phyloP scores from a whole-genome alignment of 1,140 invertebrate species.

The Calosoma granatense region DNA sequence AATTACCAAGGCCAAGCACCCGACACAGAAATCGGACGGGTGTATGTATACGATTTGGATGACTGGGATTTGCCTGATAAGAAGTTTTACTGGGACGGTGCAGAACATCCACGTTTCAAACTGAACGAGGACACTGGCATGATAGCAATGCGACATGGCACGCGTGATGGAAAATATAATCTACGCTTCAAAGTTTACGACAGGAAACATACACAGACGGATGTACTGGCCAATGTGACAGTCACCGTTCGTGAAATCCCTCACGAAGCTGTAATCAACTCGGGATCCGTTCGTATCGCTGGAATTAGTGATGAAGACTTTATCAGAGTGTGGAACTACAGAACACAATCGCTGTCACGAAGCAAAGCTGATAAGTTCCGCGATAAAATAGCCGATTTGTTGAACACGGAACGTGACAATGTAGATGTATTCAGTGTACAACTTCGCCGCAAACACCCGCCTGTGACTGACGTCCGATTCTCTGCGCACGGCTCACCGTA shows the following conservation, averaged over 20 bases:
- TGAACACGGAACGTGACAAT: slow-evolving; percentile 76
- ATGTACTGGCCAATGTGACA: slow-evolving; percentile 85
- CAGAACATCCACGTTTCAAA: slow-evolving; percentile 74
- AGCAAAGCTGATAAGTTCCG: slow-evolving; percentile 83
- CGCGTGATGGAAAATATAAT: slow-evolving; percentile 74
- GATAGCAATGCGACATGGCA: slow-evolving; percentile 89
- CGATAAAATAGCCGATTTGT: slow-evolving; percentile 73
- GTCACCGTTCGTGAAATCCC: slow-evolving; percentile 89
- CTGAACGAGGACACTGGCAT: slow-evolving; percentile 86
- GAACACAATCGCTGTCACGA: slow-evolving; percentile 67
- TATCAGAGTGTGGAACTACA: slow-evolving; percentile 87
- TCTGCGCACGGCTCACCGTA: slow-evolving; percentile 93
- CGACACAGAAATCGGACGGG: slow-evolving; percentile 86
- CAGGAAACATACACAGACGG: slow-evolving; percentile 83
- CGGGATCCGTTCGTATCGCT: slow-evolving; percentile 84
- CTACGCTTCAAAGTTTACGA: slow-evolving; percentile 90
- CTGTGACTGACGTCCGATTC: slow-evolving; percentile 86
- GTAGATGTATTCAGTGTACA: slow-evolving; percentile 95
- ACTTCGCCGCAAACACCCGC: slow-evolving; percentile 71
- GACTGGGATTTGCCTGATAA: slow-evolving; percentile 97
- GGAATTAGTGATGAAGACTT: slow-evolving; percentile 96
- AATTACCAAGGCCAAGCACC: slow-evolving; percentile 90
- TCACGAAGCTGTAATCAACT: slow-evolving; percentile 90
- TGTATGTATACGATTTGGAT: slow-evolving; percentile 93
- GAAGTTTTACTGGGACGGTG: slow-evolving; percentile 85